These are phyloP conservation scores for Sapayoa aenigma DNA, from an alignment of 2,113 vertebrate species.

Conservation along the genomic window DNA sequence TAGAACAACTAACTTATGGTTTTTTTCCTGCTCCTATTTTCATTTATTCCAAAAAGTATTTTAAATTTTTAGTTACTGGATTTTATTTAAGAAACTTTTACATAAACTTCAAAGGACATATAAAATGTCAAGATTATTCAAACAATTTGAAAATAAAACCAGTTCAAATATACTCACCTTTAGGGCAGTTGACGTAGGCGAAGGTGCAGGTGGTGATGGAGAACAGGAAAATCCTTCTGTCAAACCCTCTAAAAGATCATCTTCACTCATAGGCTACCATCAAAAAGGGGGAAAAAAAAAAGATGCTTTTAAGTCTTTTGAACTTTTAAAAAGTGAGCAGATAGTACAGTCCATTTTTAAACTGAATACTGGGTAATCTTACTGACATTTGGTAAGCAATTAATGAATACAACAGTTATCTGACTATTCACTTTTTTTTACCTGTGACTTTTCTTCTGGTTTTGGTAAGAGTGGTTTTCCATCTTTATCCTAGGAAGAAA, in stretches of 20 bases:
- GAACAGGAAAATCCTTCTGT: constrained; percentile 66
- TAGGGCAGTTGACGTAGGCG: not conserved
- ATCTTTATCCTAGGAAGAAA: constrained; percentile 68
- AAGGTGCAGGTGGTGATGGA: not conserved
- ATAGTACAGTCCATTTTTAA: not conserved
- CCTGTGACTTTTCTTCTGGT: constrained; percentile 52
- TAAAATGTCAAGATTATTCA: not conserved
- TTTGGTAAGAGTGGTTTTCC: constrained; percentile 67
- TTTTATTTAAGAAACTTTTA: not conserved
- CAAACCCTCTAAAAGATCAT: constrained; percentile 68
- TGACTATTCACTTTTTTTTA: constrained; percentile 17
- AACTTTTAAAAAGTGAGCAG: not conserved
- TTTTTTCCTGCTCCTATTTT: not conserved
- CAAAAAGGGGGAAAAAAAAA: not conserved
- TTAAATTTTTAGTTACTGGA: not conserved
- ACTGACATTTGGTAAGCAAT: not conserved
- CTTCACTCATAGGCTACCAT: constrained; percentile 70
- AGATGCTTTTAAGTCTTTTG: not conserved
- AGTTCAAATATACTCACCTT: not conserved
- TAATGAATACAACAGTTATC: not conserved
- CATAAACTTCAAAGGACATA: not conserved
- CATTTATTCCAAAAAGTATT: not conserved
- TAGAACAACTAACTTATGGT: not conserved
- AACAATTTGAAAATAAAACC: not conserved
- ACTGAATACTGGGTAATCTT: not conserved